Evolutionary conservation across 2,797 vertebrate genomes (phyloP).

Genomic region (Zalophus californianus): DNA sequence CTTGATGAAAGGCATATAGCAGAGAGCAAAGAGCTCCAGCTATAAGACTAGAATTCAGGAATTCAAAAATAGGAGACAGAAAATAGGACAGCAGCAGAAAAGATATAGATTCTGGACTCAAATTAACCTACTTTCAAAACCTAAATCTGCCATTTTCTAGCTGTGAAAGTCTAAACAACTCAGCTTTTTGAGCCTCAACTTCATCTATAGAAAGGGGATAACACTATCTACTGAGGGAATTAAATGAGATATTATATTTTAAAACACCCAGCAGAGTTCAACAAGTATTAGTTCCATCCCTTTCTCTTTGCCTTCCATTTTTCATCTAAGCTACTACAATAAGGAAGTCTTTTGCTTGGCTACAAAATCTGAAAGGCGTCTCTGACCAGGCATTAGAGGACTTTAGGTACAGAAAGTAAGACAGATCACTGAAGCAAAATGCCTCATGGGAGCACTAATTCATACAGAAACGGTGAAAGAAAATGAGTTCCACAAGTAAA

Average conservation of each 20-base stretch:
- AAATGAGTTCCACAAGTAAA: slow-evolving; percentile 8
- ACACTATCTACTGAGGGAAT: background rate
- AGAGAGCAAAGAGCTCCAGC: background rate
- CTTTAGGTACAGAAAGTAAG: background rate
- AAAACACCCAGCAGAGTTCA: slow-evolving; percentile 1
- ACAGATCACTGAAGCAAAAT: background rate
- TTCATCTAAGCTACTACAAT: slow-evolving; percentile 42
- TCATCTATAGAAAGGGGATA: background rate
- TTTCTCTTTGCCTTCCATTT: slow-evolving; percentile 12
- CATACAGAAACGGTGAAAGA: background rate
- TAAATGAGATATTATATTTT: slow-evolving; percentile 15
- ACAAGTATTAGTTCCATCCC: slow-evolving; percentile 19
- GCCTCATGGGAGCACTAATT: background rate
- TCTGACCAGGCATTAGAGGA: background rate
- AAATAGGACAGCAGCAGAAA: slow-evolving; percentile 51
- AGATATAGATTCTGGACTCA: slow-evolving; percentile 48
- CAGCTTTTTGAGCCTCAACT: slow-evolving; percentile 24
- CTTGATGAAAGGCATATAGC: slow-evolving; percentile 35
- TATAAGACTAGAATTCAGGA: background rate
- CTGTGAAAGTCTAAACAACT: slow-evolving; percentile 33
- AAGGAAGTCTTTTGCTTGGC: background rate
- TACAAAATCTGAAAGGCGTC: slow-evolving; percentile 18
- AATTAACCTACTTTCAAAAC: slow-evolving; percentile 61
- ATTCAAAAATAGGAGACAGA: slow-evolving; percentile 66
- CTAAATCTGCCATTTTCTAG: slow-evolving; percentile 28